Evolutionary conservation across 2,797 vertebrate genomes (phyloP).

Genomic region (Linurgus olivaceus): DNA sequence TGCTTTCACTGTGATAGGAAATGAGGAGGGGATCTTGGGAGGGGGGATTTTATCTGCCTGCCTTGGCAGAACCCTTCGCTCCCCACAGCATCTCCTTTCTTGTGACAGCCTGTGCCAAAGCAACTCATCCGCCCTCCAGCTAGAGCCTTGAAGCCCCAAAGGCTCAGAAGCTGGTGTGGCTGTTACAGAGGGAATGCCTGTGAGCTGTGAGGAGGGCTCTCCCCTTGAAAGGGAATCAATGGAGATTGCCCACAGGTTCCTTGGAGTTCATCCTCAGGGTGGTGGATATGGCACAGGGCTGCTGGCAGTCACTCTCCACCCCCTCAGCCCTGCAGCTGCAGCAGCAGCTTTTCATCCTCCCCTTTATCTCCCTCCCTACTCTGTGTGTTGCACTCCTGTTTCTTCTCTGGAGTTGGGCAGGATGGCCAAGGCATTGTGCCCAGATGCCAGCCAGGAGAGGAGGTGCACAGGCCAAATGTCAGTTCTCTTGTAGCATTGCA

Average conservation of each 20-base stretch:
- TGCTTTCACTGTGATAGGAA: neutral
- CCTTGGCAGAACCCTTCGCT: fast-evolving
- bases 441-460: neutral
- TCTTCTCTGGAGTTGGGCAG: neutral
- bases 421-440: neutral
- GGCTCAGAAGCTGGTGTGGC: neutral
- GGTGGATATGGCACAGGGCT: neutral
- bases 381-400: neutral
- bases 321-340: neutral
- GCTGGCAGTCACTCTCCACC: neutral
- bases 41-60: fast-evolving
- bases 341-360: neutral
- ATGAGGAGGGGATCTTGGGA: neutral
- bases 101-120: neutral
- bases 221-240: neutral
- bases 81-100: neutral
- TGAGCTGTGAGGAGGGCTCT: fast-evolving
- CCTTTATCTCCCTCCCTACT: neutral
- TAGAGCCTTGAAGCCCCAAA: neutral
- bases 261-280: neutral
- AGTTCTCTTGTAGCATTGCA: neutral
- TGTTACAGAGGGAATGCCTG: neutral
- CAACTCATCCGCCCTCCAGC: neutral
- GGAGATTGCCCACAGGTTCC: neutral
- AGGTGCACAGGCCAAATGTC: neutral